A percentile compares a stretch with the other conserved stretches of the same genome.
These are phyloP conservation scores for Virgularia gustaviana DNA, from an alignment of 92 coral and sea anemone species.

Conservation along the genomic window DNA sequence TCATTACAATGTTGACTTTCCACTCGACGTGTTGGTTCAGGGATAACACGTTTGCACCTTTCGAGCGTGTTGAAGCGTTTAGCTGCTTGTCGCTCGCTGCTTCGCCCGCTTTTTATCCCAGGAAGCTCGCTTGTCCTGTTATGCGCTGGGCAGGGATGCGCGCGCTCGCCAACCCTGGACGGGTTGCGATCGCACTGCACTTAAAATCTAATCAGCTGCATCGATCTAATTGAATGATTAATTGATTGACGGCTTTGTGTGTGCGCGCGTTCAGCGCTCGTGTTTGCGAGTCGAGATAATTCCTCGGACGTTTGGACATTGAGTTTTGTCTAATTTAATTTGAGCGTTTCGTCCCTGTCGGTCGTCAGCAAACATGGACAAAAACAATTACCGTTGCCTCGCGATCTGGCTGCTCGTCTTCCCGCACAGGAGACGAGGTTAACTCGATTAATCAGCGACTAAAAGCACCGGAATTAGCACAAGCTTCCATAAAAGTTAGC, in stretches of 20 bases:
- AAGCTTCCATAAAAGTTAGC: no score
- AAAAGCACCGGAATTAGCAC: no score
- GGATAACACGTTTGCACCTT: no score
- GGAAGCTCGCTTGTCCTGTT: background rate
- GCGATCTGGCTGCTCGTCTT: background rate
- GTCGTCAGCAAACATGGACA: conserved; percentile 11
- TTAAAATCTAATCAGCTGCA: conserved; percentile 13
- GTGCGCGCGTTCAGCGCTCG: background rate
- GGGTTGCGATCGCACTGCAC: no score
- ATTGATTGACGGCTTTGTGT: conserved; percentile 32
- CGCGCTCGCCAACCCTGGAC: no score
- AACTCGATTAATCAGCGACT: conserved; percentile 2
- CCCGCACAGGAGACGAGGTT: conserved; percentile 14
- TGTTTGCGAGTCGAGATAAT: background rate
- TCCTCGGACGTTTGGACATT: conserved; percentile 4
- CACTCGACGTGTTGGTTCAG: conserved; percentile 29
- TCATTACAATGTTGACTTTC: conserved; percentile 37
- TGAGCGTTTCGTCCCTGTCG: background rate
- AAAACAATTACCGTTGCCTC: conserved; percentile 29
- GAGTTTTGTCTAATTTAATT: conserved; percentile 10
- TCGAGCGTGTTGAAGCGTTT: no score
- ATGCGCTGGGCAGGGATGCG: background rate
- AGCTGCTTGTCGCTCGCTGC: no score
- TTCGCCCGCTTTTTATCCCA: background rate
- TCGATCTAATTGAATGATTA: conserved; percentile 25